Conservation (phyloP, 2,113 vertebrate species). For the Anoura caudifer region DNA sequence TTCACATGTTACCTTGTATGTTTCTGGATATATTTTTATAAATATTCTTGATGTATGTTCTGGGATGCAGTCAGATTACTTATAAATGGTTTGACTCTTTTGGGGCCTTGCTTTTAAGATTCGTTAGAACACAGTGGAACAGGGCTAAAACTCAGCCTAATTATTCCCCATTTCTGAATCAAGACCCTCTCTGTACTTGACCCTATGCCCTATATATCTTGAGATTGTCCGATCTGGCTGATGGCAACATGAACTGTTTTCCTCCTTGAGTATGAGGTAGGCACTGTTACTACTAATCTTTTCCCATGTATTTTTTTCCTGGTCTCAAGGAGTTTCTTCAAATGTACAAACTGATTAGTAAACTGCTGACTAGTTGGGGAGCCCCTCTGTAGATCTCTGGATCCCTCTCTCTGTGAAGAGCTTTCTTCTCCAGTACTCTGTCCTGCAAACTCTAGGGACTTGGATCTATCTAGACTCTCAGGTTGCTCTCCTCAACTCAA, state of each 20-base stretch:
- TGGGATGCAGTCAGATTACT: background rate
- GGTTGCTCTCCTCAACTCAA: background rate
- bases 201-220: background rate
- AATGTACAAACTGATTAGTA: background rate
- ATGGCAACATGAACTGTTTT: background rate
- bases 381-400: background rate
- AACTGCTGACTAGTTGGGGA: background rate
- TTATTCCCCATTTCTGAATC: background rate
- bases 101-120: background rate
- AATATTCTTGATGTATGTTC: background rate
- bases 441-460: background rate
- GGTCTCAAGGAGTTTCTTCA: background rate
- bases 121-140: background rate
- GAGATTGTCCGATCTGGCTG: background rate
- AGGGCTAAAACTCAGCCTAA: background rate
- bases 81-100: background rate
- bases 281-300: background rate
- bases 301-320: background rate
- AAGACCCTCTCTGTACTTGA: background rate
- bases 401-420: background rate
- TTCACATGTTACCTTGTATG: background rate
- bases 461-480: background rate
- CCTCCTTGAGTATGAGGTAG: background rate
- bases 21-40: background rate
- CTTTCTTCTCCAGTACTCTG: background rate